Evolutionary conservation across 2,797 vertebrate species (phyloP).

Genomic region (Todus mexicanus): DNA sequence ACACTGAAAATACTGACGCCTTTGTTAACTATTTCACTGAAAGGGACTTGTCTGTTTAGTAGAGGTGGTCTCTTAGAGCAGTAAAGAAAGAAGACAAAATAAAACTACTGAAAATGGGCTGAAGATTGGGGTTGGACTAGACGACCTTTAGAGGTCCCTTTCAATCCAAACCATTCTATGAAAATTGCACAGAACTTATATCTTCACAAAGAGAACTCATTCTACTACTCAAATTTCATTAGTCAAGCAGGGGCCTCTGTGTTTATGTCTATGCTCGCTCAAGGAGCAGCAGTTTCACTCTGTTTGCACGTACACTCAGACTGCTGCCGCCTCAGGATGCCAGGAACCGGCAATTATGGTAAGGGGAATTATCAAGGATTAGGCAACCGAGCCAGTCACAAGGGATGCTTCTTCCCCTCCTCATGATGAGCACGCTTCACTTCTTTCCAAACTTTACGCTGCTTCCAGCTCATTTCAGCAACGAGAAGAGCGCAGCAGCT

Average conservation of each 20-base stretch:
- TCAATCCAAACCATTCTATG: too few relatives aligned
- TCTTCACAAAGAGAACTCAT: background rate
- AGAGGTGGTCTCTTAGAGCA: background rate
- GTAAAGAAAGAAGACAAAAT: background rate
- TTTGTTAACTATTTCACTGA: background rate
- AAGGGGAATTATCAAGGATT: background rate
- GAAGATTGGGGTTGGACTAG: too few relatives aligned
- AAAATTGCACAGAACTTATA: fast-evolving
- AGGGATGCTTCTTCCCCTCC: fast-evolving
- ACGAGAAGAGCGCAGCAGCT: fast-evolving
- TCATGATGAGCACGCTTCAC: fast-evolving
- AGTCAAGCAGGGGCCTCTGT: too few relatives aligned
- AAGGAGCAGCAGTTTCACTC: fast-evolving
- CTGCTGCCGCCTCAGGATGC: fast-evolving
- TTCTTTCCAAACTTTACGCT: too few relatives aligned
- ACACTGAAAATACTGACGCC: fast-evolving
- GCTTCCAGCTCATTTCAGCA: background rate
- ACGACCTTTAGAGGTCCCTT: too few relatives aligned
- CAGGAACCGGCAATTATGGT: fast-evolving
- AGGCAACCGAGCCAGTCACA: background rate
- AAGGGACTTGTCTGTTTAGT: background rate
- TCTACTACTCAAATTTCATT: fast-evolving
- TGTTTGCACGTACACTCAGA: fast-evolving
- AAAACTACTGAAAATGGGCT: too few relatives aligned
- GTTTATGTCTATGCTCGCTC: fast-evolving